Conservation (phyloP, 2,797 vertebrate genomes). For the Hypotaenidia okinawae region DNA sequence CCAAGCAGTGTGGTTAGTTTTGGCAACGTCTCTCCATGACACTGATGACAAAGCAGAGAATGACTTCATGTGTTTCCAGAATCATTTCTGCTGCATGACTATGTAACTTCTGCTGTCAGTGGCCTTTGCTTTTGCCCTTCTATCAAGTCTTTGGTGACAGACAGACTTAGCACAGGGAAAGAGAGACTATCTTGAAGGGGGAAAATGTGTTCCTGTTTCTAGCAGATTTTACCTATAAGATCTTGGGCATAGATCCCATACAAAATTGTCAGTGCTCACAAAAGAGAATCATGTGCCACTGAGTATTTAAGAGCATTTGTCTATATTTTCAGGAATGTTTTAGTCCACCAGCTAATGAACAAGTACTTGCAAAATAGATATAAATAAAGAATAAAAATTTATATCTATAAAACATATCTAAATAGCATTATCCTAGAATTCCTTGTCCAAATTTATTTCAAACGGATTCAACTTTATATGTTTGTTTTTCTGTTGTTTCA, state of each 20-base stretch:
- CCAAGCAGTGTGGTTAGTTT: background rate
- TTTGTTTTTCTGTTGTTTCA: background rate
- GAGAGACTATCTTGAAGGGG: background rate
- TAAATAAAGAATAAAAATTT: background rate
- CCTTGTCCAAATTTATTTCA: background rate
- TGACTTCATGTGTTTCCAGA: background rate
- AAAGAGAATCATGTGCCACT: background rate
- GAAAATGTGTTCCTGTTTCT: background rate
- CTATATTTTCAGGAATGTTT: background rate
- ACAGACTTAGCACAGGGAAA: background rate
- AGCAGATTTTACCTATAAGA: background rate
- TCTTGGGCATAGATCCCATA: background rate
- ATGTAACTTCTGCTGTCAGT: background rate
- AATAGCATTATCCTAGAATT: background rate
- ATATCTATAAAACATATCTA: no score
- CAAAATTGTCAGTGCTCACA: background rate
- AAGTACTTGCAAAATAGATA: background rate
- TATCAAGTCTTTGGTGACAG: background rate
- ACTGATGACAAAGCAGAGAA: background rate
- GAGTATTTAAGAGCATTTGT: background rate
- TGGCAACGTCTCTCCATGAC: background rate
- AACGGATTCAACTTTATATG: background rate
- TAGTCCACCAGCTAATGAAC: background rate
- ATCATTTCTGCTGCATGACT: background rate
- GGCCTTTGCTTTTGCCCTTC: constrained; percentile 3